phyloP scores from a whole-genome alignment of 2,888 invertebrate genomes.

The Bhutanitis thaidina region DNA sequence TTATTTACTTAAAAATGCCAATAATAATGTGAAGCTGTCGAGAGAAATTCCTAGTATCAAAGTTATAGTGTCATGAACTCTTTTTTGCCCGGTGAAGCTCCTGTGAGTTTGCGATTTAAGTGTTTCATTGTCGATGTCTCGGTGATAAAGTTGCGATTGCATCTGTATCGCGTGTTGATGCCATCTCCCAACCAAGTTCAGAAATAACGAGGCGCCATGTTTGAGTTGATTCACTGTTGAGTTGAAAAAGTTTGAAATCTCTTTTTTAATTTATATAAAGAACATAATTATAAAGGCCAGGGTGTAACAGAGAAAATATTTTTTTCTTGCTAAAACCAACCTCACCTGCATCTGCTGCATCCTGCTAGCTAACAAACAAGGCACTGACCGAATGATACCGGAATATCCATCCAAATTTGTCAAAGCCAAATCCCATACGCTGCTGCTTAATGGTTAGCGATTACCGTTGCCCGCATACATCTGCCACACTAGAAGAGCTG shows the following conservation, averaged over 20 bases:
- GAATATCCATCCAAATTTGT: no score
- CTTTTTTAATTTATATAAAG: not conserved
- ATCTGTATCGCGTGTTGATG: conserved; percentile 69
- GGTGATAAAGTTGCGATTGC: conserved; percentile 57
- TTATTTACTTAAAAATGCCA: no score
- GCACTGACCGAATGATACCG: no score
- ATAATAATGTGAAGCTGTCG: not conserved
- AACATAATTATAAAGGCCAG: no score
- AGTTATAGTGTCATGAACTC: not conserved
- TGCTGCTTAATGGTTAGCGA: no score
- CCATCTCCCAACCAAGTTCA: conserved; percentile 42
- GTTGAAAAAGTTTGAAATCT: conserved; percentile 3
- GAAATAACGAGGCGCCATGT: conserved; percentile 55
- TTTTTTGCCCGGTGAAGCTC: not conserved
- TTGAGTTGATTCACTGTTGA: conserved; percentile 29
- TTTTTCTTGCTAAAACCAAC: no score
- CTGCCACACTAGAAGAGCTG: no score
- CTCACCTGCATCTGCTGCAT: no score
- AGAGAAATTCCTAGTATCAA: not conserved
- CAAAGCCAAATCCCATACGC: no score
- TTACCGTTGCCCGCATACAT: no score
- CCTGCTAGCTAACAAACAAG: no score
- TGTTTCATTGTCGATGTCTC: conserved; percentile 30
- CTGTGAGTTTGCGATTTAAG: conserved; percentile 24
- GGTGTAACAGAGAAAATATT: no score